Conservation (phyloP, 2,113 vertebrate genomes). For the Chloroceryle aenea region DNA sequence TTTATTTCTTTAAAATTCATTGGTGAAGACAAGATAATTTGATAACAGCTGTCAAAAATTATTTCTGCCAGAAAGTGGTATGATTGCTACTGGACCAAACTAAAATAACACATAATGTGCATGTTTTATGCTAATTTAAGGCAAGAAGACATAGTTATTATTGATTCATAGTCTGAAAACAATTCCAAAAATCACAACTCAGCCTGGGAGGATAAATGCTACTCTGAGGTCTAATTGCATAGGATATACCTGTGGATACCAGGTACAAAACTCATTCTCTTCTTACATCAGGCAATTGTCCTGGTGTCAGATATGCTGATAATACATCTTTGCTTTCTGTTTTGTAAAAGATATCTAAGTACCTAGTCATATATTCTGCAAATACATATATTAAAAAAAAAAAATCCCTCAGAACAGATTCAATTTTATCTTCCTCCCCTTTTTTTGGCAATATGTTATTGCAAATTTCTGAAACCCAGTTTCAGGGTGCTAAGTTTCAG, state of each 20-base stretch:
- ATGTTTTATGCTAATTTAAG: neutral
- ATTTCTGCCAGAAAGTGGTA: neutral
- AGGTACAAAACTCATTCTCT: neutral
- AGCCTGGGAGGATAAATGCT: neutral
- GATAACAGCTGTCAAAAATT: neutral
- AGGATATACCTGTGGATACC: neutral
- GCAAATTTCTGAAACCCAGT: neutral
- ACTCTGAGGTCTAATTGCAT: neutral
- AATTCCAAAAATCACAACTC: neutral
- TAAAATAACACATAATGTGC: neutral
- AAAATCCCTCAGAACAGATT: neutral
- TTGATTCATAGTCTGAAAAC: neutral
- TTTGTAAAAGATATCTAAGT: neutral
- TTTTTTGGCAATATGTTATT: neutral
- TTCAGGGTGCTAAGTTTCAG: neutral
- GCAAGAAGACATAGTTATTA: neutral
- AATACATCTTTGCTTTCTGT: neutral
- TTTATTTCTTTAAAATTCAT: neutral
- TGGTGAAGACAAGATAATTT: neutral
- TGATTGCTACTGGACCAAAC: neutral
- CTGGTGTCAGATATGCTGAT: neutral
- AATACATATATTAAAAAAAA: neutral
- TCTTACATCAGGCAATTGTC: neutral
- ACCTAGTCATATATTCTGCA: neutral
- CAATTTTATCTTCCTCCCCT: neutral